Evolutionary conservation across 2,888 invertebrate species (phyloP).

Genomic region (Stenurella melanura): DNA sequence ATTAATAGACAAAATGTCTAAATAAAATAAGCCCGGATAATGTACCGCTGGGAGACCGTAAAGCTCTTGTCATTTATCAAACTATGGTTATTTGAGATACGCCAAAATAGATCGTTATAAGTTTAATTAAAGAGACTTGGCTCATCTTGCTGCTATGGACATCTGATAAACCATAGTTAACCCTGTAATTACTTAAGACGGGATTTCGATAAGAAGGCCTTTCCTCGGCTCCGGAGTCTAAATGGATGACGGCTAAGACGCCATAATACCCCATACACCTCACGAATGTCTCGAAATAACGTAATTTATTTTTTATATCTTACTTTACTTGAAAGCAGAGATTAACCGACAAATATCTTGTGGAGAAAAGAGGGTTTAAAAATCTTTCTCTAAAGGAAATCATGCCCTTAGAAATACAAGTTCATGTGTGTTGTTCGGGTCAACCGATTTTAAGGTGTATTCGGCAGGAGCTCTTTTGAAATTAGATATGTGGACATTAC

Average conservation of each 20-base stretch:
- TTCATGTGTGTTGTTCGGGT: not conserved
- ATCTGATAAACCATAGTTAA: conserved; percentile 40
- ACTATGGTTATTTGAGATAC: conserved; percentile 33
- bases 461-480: no score
- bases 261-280: conserved; percentile 20
- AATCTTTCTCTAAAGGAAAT: conserved; percentile 39
- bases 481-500: no score
- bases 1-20: conserved; percentile 12
- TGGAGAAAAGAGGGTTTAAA: not conserved
- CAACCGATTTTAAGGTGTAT: not conserved
- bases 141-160: conserved; percentile 30
- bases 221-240: conserved; percentile 17
- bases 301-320: conserved; percentile 18
- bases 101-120: conserved; percentile 37
- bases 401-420: not conserved
- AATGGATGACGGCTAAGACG: conserved; percentile 17
- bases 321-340: not conserved
- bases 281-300: conserved; percentile 5
- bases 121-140: conserved; percentile 42
- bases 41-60: not conserved
- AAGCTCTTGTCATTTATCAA: conserved; percentile 30
- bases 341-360: not conserved
- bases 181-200: conserved; percentile 44
- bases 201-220: conserved; percentile 42
- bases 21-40: conserved; percentile 19